Evolutionary conservation across 2,797 vertebrate genomes (phyloP).

Genomic region (Lacerta agilis): DNA sequence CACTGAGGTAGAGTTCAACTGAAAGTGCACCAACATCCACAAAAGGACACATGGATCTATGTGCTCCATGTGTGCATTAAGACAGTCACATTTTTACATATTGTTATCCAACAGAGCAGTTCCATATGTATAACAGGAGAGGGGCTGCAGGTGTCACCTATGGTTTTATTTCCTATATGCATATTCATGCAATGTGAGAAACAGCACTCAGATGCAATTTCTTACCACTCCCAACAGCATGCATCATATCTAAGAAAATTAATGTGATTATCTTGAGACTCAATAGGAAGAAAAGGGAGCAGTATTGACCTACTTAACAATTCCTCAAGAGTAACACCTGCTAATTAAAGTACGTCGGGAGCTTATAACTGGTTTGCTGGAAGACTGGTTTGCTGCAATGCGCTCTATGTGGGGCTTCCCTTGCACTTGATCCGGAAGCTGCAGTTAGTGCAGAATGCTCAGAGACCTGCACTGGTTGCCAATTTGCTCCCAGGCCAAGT

Average conservation of each 20-base stretch:
- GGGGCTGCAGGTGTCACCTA: not conserved
- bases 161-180: not conserved
- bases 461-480: too few relatives aligned
- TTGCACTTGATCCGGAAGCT: too few relatives aligned
- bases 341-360: not conserved
- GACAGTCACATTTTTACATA: not conserved
- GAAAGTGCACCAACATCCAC: too few relatives aligned
- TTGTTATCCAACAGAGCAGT: not conserved
- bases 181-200: not conserved
- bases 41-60: too few relatives aligned
- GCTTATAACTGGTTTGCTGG: not conserved
- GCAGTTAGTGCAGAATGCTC: too few relatives aligned
- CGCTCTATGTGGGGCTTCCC: too few relatives aligned
- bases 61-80: too few relatives aligned
- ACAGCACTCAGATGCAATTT: not conserved
- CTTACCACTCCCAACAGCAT: not conserved
- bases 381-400: too few relatives aligned
- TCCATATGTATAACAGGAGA: not conserved
- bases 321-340: not conserved
- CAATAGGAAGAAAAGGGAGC: not conserved
- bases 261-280: conserved; percentile 3
- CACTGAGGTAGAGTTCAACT: too few relatives aligned
- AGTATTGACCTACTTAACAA: conserved; percentile 12
- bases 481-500: too few relatives aligned
- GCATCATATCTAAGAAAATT: not conserved